These are phyloP conservation scores for Gallinago nigripennis DNA, from an alignment of 2,797 vertebrate genomes.

Conservation along the genomic window DNA sequence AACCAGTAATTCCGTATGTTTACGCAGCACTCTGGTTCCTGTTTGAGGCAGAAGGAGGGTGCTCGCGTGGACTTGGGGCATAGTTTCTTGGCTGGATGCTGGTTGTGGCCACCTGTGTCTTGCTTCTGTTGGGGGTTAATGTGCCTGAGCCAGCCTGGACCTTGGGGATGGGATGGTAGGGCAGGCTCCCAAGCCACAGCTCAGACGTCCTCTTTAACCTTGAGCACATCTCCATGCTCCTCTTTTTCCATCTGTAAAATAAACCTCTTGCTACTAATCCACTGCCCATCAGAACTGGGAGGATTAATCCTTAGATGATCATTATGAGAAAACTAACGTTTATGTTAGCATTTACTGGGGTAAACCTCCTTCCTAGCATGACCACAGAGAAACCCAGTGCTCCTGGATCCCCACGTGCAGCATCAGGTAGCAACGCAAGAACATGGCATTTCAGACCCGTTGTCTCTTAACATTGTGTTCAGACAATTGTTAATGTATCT, in stretches of 20 bases:
- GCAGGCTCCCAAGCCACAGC: neutral
- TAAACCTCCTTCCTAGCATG: neutral
- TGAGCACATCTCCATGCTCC: accelerated
- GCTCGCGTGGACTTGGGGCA: accelerated
- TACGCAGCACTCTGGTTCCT: neutral
- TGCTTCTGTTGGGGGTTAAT: neutral
- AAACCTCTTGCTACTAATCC: neutral
- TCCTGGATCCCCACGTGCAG: neutral
- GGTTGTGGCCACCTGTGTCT: neutral
- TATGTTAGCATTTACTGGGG: neutral
- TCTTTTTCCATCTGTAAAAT: neutral
- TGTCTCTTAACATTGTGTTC: neutral
- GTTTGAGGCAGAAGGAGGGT: neutral
- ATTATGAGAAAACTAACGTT: neutral
- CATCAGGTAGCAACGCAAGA: neutral
- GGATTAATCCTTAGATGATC: neutral
- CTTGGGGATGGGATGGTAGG: neutral
- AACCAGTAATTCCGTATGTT: neutral
- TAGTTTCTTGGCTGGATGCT: neutral
- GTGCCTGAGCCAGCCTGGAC: neutral
- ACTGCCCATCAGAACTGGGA: neutral
- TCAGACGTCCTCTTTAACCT: neutral
- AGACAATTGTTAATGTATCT: neutral
- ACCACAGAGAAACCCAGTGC: neutral
- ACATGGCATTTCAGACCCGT: neutral